phyloP scores from a whole-genome alignment of 2,797 vertebrate species.

The Lagodon rhomboides region DNA sequence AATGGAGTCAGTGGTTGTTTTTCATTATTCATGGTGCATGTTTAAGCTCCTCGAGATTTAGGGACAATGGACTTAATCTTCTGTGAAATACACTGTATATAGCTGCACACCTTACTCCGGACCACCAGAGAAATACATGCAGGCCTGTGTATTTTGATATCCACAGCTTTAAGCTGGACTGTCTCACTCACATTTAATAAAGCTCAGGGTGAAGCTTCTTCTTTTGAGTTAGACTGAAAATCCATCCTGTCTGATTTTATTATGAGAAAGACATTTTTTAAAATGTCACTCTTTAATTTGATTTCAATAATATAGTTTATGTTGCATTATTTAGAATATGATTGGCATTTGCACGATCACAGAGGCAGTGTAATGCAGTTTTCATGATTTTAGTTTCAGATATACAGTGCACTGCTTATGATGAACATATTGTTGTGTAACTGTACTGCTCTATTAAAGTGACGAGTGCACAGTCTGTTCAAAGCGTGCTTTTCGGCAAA shows the following conservation, averaged over 20 bases:
- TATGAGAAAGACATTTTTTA: constrained; percentile 17
- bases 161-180: constrained; percentile 34
- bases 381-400: constrained; percentile 1
- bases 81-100: constrained; percentile 73
- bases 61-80: constrained; percentile 79
- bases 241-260: constrained; percentile 18
- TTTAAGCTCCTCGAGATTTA: constrained; percentile 76
- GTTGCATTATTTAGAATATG: not conserved
- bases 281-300: constrained; percentile 41
- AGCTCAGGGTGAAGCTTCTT: not conserved
- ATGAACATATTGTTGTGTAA: not conserved
- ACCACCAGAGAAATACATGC: constrained; percentile 54
- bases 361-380: not conserved
- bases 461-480: too few relatives aligned
- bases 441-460: not conserved
- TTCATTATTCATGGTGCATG: constrained; percentile 83
- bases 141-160: constrained; percentile 17
- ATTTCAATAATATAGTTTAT: constrained; percentile 21
- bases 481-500: too few relatives aligned
- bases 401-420: not conserved
- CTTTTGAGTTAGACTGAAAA: constrained; percentile 19
- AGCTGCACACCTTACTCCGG: constrained; percentile 54
- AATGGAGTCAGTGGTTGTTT: constrained; percentile 74
- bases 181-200: constrained; percentile 30
- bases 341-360: not conserved